phyloP scores from a whole-genome alignment of 2,888 invertebrate genomes.

The Drosophila hamatofila region DNA sequence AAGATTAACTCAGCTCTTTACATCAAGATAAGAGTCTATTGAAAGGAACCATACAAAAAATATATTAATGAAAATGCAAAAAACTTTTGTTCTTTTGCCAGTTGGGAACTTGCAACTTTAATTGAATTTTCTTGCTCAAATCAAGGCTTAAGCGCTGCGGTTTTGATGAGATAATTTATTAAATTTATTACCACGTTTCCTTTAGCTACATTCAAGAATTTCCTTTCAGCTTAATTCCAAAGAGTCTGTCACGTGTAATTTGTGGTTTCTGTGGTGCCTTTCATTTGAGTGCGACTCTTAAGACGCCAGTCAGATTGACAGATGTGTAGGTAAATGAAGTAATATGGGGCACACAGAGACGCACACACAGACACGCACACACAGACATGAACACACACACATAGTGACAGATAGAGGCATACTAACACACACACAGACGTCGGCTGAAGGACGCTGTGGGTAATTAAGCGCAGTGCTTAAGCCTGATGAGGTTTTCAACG shows the following conservation, averaged over 20 bases:
- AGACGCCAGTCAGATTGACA: constrained; percentile 24
- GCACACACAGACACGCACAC: not conserved
- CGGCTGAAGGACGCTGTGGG: constrained; percentile 45
- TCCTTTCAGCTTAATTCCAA: not conserved
- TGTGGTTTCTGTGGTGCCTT: constrained; percentile 32
- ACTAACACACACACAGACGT: constrained; percentile 6
- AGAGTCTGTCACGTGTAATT: constrained; percentile 12
- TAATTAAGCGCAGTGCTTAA: constrained; percentile 74
- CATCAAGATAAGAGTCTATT: no score
- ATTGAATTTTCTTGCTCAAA: constrained; percentile 7
- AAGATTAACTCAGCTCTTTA: no score
- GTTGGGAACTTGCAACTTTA: not conserved
- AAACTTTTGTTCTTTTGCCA: no score
- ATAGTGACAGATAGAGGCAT: not conserved
- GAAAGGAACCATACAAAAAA: not conserved
- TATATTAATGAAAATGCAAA: not conserved
- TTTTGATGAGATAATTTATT: constrained; percentile 18
- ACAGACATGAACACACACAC: constrained; percentile 1
- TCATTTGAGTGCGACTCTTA: constrained; percentile 18
- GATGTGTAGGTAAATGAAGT: constrained; percentile 46
- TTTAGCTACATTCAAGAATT: constrained; percentile 10
- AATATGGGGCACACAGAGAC: constrained; percentile 16
- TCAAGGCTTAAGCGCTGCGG: not conserved
- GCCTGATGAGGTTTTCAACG: constrained; percentile 76
- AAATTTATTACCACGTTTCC: constrained; percentile 9